phyloP scores from a whole-genome alignment of 2,797 vertebrate species.

The Mastacembelus armatus region DNA sequence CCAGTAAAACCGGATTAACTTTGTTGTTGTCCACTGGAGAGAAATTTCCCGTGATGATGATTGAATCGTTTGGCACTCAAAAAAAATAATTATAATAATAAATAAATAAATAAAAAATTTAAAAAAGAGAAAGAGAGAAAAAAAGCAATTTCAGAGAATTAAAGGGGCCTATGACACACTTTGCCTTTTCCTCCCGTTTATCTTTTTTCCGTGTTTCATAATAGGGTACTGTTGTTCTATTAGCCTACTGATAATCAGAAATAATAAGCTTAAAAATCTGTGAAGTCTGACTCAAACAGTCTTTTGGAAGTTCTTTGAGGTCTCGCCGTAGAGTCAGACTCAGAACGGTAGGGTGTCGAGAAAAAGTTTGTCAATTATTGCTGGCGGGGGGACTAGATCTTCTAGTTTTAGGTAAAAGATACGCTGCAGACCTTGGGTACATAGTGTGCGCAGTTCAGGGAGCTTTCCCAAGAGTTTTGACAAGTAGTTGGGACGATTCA shows the following conservation, averaged over 20 bases:
- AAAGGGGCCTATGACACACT: constrained; percentile 50
- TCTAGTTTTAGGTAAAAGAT: constrained; percentile 99
- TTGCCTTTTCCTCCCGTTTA: constrained; percentile 35
- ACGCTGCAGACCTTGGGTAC: constrained; percentile 98
- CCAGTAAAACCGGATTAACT: constrained; percentile 80
- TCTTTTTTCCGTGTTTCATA: constrained; percentile 48
- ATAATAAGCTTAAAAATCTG: constrained; percentile 66
- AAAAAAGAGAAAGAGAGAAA: not conserved
- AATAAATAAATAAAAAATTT: too few relatives aligned
- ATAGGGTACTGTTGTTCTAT: constrained; percentile 51
- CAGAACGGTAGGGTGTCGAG: constrained; percentile 99
- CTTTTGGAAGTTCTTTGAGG: constrained; percentile 84
- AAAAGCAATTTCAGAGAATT: constrained; percentile 59
- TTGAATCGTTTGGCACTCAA: constrained; percentile 75
- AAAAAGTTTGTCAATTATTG: constrained; percentile 99
- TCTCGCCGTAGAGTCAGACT: constrained; percentile 78
- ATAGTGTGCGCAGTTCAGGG: constrained; percentile 98
- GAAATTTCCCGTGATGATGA: constrained; percentile 64
- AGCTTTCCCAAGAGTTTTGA: constrained; percentile 99
- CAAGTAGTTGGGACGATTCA: constrained; percentile 97
- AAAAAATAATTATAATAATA: too few relatives aligned
- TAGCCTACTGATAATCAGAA: constrained; percentile 63
- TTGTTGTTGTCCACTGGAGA: constrained; percentile 73
- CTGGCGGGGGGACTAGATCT: constrained; percentile 97
- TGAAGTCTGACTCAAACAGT: constrained; percentile 72